These are phyloP conservation scores for Catharus ustulatus DNA, from an alignment of 2,797 vertebrate species.

Conservation along the genomic window DNA sequence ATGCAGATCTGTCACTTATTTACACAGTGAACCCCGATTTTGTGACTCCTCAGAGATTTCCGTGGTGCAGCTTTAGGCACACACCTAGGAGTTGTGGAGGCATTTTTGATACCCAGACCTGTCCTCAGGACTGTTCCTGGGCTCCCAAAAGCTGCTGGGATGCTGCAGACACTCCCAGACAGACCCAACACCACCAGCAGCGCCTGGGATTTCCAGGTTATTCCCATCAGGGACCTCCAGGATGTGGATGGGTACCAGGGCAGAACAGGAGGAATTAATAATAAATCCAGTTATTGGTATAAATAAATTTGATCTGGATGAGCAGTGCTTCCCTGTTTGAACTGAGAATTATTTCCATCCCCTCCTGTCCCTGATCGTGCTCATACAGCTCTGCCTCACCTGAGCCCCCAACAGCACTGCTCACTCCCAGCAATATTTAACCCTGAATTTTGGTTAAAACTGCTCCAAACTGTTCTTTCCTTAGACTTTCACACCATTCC, in stretches of 20 bases:
- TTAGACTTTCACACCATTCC: background rate
- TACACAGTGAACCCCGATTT: accelerated
- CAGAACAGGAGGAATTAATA: background rate
- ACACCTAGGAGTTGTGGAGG: accelerated
- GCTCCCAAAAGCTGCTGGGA: background rate
- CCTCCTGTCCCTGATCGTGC: background rate
- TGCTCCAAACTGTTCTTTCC: background rate
- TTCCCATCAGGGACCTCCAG: background rate
- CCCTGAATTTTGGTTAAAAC: background rate
- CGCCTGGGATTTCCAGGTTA: background rate
- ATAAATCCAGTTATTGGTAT: background rate
- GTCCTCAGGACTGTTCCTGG: background rate
- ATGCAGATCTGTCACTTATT: background rate
- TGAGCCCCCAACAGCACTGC: background rate
- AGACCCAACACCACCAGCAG: background rate
- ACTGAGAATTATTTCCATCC: background rate
- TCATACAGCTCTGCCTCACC: background rate
- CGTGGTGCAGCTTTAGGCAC: background rate
- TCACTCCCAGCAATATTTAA: background rate
- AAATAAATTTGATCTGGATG: background rate
- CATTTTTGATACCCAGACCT: background rate
- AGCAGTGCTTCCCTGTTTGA: background rate
- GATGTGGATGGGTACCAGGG: background rate
- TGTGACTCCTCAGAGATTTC: background rate
- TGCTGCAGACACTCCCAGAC: background rate